Percentiles rank a stretch among this genome's conserved stretches.
These are phyloP conservation scores for Barypeithes pellucidus DNA, from an alignment of 2,888 invertebrate genomes.

Conservation along the genomic window DNA sequence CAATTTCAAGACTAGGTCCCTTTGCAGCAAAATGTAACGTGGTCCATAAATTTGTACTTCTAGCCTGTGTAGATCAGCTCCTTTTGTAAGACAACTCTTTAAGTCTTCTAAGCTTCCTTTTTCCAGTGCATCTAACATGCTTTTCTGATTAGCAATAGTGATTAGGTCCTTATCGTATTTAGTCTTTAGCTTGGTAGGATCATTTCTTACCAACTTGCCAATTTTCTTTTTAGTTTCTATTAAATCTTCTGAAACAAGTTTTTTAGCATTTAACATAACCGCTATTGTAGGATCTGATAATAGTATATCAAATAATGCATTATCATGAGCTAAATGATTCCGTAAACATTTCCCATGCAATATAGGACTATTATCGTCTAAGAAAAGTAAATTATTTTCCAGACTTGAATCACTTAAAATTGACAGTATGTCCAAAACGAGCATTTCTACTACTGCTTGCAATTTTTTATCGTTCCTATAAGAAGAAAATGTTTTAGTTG, in stretches of 20 bases:
- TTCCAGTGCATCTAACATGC: conserved; percentile 4
- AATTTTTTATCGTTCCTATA: too few relatives aligned
- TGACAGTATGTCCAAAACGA: too few relatives aligned
- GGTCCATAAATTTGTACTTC: conserved; percentile 15
- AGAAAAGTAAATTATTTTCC: too few relatives aligned
- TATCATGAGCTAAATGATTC: conserved; percentile 19
- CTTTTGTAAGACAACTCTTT: too few relatives aligned
- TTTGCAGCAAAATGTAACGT: conserved; percentile 25
- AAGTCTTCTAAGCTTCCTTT: background rate
- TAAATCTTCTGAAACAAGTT: too few relatives aligned
- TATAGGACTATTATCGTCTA: background rate
- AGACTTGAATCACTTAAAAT: too few relatives aligned
- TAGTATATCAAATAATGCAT: conserved; percentile 9
- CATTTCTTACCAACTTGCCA: too few relatives aligned
- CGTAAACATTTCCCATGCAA: conserved; percentile 18
- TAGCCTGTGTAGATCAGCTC: background rate
- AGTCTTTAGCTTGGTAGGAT: too few relatives aligned
- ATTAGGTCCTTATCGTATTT: background rate
- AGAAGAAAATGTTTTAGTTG: too few relatives aligned
- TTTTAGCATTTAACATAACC: too few relatives aligned
- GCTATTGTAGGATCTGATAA: background rate
- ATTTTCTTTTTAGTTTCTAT: too few relatives aligned
- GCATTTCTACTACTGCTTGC: too few relatives aligned
- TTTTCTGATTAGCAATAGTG: conserved; percentile 4
- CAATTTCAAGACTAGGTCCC: conserved; percentile 1